phyloP scores from a whole-genome alignment of 1,140 invertebrate species.

The Mercenaria mercenaria region DNA sequence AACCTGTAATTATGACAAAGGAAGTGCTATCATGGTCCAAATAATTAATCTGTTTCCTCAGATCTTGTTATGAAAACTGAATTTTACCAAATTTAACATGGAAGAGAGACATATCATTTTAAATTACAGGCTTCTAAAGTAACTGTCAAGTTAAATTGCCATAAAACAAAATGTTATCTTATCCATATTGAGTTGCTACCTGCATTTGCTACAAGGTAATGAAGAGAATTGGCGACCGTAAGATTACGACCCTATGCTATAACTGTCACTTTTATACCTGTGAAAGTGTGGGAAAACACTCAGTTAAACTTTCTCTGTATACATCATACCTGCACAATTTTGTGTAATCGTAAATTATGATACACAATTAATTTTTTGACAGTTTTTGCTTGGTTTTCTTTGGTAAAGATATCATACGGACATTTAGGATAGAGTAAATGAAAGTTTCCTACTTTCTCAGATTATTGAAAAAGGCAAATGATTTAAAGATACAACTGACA shows the following conservation, averaged over 20 bases:
- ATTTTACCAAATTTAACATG: neutral
- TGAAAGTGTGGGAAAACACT: constrained; percentile 49
- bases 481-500: neutral
- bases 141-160: constrained; percentile 12
- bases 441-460: neutral
- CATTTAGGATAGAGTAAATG: neutral
- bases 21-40: neutral
- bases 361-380: constrained; percentile 20
- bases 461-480: neutral
- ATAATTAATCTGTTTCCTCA: neutral
- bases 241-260: constrained; percentile 46
- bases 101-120: neutral
- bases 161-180: constrained; percentile 30
- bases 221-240: neutral
- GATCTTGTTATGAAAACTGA: neutral
- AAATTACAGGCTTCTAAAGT: neutral
- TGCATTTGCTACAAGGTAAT: constrained; percentile 18
- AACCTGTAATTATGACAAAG: neutral
- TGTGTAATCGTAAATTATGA: constrained; percentile 22
- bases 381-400: neutral
- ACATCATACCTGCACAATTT: constrained; percentile 3
- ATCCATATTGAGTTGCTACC: neutral
- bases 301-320: constrained; percentile 49
- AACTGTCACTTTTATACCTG: constrained; percentile 44
- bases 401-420: neutral